Evolutionary conservation across 1,140 invertebrate species (phyloP).

Genomic region (Reticulitermes speratus): DNA sequence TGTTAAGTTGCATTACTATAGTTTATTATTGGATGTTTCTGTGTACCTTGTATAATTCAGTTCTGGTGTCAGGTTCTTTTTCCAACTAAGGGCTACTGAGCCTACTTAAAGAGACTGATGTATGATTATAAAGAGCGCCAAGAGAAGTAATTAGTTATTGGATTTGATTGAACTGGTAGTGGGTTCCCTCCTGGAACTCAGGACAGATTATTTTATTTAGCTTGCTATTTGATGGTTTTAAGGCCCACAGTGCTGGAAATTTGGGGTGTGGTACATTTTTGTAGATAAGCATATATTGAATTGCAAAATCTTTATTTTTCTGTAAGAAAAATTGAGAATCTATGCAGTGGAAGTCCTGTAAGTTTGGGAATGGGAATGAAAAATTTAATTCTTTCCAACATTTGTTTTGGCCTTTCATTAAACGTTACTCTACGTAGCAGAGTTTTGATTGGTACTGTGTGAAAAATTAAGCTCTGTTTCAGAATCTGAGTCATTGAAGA

Average conservation of each 20-base stretch:
- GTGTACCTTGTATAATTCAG: not conserved
- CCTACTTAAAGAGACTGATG: not conserved
- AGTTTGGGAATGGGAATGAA: not conserved
- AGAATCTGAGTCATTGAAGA: not conserved
- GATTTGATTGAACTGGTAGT: not conserved
- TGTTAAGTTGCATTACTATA: not conserved
- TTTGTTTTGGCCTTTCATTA: not conserved
- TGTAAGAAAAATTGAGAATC: not conserved
- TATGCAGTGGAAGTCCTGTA: not conserved
- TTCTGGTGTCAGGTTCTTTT: not conserved
- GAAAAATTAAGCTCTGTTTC: not conserved
- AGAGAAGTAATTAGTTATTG: not conserved
- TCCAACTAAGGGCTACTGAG: not conserved
- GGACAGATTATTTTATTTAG: not conserved
- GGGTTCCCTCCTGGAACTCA: not conserved
- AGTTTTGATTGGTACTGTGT: not conserved
- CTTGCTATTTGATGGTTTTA: not conserved
- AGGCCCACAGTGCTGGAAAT: not conserved
- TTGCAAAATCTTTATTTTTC: not conserved
- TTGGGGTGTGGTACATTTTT: not conserved
- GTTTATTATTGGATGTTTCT: slow-evolving; percentile 8
- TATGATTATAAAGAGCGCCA: not conserved
- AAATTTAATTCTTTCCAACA: not conserved
- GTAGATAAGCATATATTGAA: not conserved
- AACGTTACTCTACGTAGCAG: not conserved